These are phyloP conservation scores for Tribolium freemani DNA, from an alignment of 2,888 invertebrate genomes.

Conservation along the genomic window DNA sequence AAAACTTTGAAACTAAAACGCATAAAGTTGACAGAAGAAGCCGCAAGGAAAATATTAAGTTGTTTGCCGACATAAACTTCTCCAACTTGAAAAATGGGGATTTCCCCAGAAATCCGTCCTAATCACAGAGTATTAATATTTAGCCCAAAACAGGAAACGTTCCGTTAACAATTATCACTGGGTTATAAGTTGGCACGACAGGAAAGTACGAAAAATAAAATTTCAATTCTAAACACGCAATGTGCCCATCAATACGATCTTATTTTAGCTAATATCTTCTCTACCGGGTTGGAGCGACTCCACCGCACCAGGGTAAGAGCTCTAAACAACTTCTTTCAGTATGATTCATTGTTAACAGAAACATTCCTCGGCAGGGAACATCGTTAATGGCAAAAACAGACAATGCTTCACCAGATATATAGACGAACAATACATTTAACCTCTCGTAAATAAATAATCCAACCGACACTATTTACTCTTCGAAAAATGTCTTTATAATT, in stretches of 20 bases:
- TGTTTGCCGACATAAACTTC: constrained; percentile 44
- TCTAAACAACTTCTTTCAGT: constrained; percentile 46
- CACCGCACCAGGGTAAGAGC: constrained; percentile 17
- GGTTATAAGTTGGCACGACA: constrained; percentile 26
- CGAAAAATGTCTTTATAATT: constrained; percentile 12
- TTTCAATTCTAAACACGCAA: constrained; percentile 45
- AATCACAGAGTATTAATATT: constrained; percentile 40
- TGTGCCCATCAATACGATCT: constrained; percentile 41
- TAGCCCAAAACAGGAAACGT: constrained; percentile 20
- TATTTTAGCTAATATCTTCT: constrained; percentile 43
- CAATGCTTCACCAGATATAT: constrained; percentile 44
- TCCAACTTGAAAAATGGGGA: constrained; percentile 43
- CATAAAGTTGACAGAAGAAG: constrained; percentile 47
- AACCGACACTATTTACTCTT: constrained; percentile 7
- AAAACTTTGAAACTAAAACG: constrained; percentile 46
- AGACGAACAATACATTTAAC: constrained; percentile 38
- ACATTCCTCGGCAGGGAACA: constrained; percentile 39
- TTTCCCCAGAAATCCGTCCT: constrained; percentile 31
- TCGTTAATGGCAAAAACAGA: constrained; percentile 46
- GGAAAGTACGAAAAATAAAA: constrained; percentile 22
- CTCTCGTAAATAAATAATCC: constrained; percentile 34
- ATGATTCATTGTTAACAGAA: constrained; percentile 45
- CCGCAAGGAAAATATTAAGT: constrained; percentile 46
- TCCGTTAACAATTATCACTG: constrained; percentile 36
- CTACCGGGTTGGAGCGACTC: constrained; percentile 33